Evolutionary conservation across 2,888 invertebrate species (phyloP).

Genomic region (Eilema caniola): DNA sequence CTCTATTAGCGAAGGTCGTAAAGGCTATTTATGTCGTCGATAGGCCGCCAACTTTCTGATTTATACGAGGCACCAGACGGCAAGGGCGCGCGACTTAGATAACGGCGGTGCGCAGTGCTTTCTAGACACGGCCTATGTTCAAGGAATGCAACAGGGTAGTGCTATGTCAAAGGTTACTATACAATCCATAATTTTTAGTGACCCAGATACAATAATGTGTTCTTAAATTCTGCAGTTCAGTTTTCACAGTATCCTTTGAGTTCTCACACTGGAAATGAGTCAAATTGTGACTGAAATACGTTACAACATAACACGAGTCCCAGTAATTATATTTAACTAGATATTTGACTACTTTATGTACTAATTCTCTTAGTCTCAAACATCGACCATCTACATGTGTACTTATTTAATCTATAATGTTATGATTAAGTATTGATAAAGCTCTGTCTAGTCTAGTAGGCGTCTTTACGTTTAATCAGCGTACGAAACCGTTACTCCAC

Average conservation of each 20-base stretch:
- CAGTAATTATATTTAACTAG: no score
- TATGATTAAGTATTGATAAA: no score
- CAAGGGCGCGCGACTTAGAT: background rate
- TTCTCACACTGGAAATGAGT: no score
- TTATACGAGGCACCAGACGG: constrained; percentile 50
- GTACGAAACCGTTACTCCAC: background rate
- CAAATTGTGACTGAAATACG: no score
- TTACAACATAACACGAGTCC: no score
- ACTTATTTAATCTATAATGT: no score
- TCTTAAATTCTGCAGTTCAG: no score
- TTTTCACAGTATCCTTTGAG: no score
- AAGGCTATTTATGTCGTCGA: constrained; percentile 63
- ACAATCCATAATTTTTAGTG: background rate
- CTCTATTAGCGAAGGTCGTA: constrained; percentile 65
- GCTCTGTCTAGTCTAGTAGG: background rate
- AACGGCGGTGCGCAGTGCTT: constrained; percentile 13
- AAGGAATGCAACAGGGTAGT: background rate
- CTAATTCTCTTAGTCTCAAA: no score
- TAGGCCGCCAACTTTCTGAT: constrained; percentile 68
- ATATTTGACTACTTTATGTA: no score
- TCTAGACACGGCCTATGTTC: constrained; percentile 3
- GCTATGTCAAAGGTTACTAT: background rate
- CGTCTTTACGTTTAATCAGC: background rate
- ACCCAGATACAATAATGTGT: background rate
- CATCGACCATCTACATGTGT: no score